Percentiles rank a stretch among this genome's conserved stretches.
Conservation (phyloP, 1,140 invertebrate species). For the Ctenoplectra terminalis region DNA sequence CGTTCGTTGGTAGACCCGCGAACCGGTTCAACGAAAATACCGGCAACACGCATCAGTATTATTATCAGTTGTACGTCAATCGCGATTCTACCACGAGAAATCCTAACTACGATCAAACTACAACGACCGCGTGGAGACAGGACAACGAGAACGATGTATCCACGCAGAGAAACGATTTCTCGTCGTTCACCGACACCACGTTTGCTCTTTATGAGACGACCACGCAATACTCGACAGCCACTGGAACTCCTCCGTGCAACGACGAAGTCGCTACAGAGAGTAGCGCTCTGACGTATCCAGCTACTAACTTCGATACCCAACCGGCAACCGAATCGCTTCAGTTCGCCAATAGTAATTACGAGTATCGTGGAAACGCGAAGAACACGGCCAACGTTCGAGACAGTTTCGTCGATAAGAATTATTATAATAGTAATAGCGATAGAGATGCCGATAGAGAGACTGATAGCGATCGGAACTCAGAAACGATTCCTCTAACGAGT, state of each 20-base stretch:
- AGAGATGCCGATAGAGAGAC: conserved; percentile 3
- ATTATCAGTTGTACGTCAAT: conserved; percentile 63
- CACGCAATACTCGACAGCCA: conserved; percentile 54
- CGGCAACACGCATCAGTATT: conserved; percentile 74
- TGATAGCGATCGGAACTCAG: neutral
- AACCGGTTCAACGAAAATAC: conserved; percentile 76
- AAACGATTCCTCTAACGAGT: conserved; percentile 18
- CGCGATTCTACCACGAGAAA: conserved; percentile 32
- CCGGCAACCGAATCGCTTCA: conserved; percentile 15
- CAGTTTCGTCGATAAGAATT: conserved; percentile 31
- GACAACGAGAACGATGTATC: conserved; percentile 33
- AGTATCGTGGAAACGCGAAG: conserved; percentile 47
- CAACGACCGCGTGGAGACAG: neutral
- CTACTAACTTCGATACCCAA: conserved; percentile 12
- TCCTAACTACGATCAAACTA: conserved; percentile 51
- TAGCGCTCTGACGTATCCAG: neutral
- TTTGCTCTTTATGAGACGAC: conserved; percentile 58
- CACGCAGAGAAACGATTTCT: conserved; percentile 22
- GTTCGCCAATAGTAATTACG: conserved; percentile 32
- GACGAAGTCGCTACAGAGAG: conserved; percentile 47
- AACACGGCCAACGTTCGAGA: conserved; percentile 13
- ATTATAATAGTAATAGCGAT: conserved; percentile 4
- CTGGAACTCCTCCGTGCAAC: conserved; percentile 36
- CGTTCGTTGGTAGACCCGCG: conserved; percentile 86
- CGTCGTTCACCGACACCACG: conserved; percentile 57